Percentiles rank a stretch among this genome's conserved stretches.
phyloP scores from a whole-genome alignment of 35 echinoderm and acorn worm species.

The Stichopus chloronotus region DNA sequence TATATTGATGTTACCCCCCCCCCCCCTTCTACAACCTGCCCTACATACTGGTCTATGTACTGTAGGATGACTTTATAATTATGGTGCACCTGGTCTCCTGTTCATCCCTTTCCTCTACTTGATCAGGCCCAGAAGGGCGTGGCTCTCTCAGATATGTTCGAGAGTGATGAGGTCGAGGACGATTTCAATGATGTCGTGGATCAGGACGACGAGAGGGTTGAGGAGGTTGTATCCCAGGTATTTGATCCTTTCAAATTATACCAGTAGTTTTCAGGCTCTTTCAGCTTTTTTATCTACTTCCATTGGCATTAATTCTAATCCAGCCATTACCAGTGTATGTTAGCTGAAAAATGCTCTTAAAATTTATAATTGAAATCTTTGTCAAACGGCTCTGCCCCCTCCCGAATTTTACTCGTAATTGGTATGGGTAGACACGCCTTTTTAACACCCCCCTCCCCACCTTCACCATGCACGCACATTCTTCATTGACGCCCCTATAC shows the following conservation, averaged over 20 bases:
- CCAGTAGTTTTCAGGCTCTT: neutral
- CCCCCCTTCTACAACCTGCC: too few relatives aligned
- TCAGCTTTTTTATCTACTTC: neutral
- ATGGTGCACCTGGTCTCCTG: too few relatives aligned
- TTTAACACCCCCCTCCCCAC: too few relatives aligned
- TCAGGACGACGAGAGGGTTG: slow-evolving; percentile 93
- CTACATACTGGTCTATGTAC: too few relatives aligned
- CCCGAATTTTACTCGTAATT: too few relatives aligned
- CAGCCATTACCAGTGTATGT: neutral
- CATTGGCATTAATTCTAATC: neutral
- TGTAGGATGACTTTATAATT: too few relatives aligned
- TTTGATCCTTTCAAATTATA: neutral
- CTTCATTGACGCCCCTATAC: too few relatives aligned
- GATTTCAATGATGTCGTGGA: slow-evolving; percentile 94
- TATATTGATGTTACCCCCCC: too few relatives aligned
- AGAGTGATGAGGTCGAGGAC: slow-evolving; percentile 82
- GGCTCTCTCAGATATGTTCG: slow-evolving; percentile 83
- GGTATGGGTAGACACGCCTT: too few relatives aligned
- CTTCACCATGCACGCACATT: too few relatives aligned
- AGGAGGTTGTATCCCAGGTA: slow-evolving; percentile 94
- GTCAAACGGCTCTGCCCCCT: too few relatives aligned
- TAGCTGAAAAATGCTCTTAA: neutral
- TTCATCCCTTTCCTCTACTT: neutral
- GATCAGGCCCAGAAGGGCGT: slow-evolving; percentile 58
- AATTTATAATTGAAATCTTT: neutral